These are phyloP conservation scores for Lagorchestes hirsutus DNA, from an alignment of 2,797 vertebrate genomes.

Conservation along the genomic window DNA sequence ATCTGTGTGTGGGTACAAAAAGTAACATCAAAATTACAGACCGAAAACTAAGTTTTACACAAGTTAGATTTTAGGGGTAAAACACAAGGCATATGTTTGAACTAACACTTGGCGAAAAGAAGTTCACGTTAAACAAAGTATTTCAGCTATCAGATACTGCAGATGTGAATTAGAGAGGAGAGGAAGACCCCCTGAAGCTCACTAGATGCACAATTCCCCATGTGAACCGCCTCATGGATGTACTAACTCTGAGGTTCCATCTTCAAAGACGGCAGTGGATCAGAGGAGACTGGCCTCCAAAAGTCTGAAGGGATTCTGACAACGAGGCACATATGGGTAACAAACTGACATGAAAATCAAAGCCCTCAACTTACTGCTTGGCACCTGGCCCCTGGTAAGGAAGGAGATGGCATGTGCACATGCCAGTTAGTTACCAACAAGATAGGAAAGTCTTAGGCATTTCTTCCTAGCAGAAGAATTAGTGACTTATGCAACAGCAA, in stretches of 20 bases:
- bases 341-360: constrained; percentile 7
- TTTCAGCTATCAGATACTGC: constrained; percentile 22
- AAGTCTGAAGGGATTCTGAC: constrained; percentile 31
- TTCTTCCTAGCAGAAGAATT: constrained; percentile 52
- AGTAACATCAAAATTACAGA: background rate
- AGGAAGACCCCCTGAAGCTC: background rate
- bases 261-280: background rate
- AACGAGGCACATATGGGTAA: constrained; percentile 40
- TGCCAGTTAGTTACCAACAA: constrained; percentile 40
- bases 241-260: background rate
- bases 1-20: too few species aligned
- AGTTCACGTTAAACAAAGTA: background rate
- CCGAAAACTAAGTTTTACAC: background rate
- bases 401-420: constrained; percentile 52
- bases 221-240: constrained; percentile 36
- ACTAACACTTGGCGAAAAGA: background rate
- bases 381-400: constrained; percentile 44
- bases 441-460: background rate
- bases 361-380: constrained; percentile 58
- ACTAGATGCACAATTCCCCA: constrained; percentile 21
- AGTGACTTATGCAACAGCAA: constrained; percentile 47
- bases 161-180: background rate
- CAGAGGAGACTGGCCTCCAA: constrained; percentile 21
- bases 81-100: background rate
- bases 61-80: background rate